Percentiles rank a stretch among this genome's conserved stretches.
Conservation (phyloP, 2,888 invertebrate species). For the Scaptomyza cyrtandrae region DNA sequence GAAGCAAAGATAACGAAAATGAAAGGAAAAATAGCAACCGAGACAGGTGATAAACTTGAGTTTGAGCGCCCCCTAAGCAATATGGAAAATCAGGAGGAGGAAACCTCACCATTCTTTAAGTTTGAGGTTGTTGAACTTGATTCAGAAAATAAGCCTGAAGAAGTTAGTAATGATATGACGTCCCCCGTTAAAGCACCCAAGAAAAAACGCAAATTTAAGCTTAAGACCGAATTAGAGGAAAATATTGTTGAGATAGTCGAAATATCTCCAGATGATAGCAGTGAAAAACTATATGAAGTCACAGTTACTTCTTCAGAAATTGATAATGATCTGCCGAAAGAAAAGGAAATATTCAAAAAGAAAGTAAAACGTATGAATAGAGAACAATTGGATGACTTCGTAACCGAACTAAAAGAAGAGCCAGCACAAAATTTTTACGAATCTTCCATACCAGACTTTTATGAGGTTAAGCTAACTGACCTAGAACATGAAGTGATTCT, state of each 20-base stretch:
- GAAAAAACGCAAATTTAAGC: constrained; percentile 82
- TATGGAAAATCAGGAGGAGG: constrained; percentile 49
- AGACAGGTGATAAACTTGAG: constrained; percentile 50
- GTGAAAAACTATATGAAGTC: constrained; percentile 68
- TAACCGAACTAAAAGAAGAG: constrained; percentile 75
- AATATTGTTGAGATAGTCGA: constrained; percentile 84
- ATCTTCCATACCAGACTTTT: constrained; percentile 61
- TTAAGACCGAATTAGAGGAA: constrained; percentile 83
- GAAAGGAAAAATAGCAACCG: constrained; percentile 59
- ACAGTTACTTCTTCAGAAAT: constrained; percentile 61
- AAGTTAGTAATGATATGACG: constrained; percentile 63
- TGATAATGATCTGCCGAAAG: constrained; percentile 41
- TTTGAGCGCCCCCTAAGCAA: constrained; percentile 62
- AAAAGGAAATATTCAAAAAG: constrained; percentile 66
- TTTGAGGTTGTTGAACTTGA: constrained; percentile 74
- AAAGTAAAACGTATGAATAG: constrained; percentile 78
- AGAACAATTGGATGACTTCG: constrained; percentile 74
- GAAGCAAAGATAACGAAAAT: constrained; percentile 62
- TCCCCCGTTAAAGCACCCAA: constrained; percentile 68
- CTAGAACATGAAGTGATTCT: constrained; percentile 77
- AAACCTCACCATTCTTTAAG: constrained; percentile 68
- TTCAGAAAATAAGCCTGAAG: constrained; percentile 56
- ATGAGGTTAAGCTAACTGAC: constrained; percentile 76
- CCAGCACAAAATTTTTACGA: constrained; percentile 64
- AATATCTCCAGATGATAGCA: constrained; percentile 68